Evolutionary conservation across 1,140 invertebrate species (phyloP).

Genomic region (Oryctes rhinoceros): DNA sequence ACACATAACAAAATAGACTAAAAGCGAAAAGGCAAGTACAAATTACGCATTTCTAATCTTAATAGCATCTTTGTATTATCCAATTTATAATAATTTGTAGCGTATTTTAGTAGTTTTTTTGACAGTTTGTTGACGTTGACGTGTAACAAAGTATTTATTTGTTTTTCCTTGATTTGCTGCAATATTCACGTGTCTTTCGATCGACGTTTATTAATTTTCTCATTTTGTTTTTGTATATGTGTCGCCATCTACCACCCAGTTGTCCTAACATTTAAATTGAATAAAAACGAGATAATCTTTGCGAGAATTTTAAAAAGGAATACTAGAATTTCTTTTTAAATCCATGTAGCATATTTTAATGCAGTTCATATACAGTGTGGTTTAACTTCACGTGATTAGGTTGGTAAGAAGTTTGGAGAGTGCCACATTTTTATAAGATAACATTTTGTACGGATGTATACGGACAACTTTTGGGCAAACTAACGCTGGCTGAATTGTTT

Average conservation of each 20-base stretch:
- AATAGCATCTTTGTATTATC: conserved; percentile 10
- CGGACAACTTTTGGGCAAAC: too few species aligned
- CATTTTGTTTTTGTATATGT: not conserved
- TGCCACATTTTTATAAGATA: too few species aligned
- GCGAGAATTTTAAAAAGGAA: too few species aligned
- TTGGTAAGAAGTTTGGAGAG: too few species aligned
- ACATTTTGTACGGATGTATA: too few species aligned
- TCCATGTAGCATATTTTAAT: too few species aligned
- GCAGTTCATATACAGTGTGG: too few species aligned
- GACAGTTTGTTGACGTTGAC: conserved; percentile 21
- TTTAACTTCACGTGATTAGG: too few species aligned
- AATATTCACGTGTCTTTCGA: not conserved
- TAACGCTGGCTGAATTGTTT: too few species aligned
- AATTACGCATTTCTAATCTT: conserved; percentile 8
- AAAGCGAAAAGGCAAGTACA: not conserved
- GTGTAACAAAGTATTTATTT: conserved; percentile 9
- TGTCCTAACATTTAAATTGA: too few species aligned
- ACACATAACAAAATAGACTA: not conserved
- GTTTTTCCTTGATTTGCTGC: conserved; percentile 27
- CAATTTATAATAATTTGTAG: not conserved
- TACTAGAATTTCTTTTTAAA: too few species aligned
- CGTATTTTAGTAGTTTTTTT: conserved; percentile 27
- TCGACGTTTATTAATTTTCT: not conserved
- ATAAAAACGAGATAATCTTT: too few species aligned
- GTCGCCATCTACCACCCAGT: not conserved